phyloP scores from a whole-genome alignment of 2,113 vertebrate genomes.

The Girardinichthys multiradiatus region DNA sequence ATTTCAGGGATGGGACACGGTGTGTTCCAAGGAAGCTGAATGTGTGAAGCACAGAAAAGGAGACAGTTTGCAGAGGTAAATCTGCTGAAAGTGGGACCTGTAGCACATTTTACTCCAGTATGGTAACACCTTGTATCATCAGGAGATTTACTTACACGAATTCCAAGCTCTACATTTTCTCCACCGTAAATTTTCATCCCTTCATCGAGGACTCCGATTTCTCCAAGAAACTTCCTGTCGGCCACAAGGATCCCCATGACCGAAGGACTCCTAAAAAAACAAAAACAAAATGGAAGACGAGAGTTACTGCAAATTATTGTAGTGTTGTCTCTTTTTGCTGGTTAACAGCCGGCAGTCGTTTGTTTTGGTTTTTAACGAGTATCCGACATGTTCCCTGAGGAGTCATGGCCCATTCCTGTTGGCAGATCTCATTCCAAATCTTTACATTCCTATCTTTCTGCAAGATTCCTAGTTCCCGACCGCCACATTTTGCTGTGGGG shows the following conservation, averaged over 20 bases:
- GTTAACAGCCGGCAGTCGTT: too few species aligned
- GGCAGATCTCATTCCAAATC: too few species aligned
- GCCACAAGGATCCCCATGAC: conserved; percentile 93
- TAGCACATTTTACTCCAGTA: background rate
- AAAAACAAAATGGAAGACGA: too few species aligned
- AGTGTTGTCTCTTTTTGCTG: too few species aligned
- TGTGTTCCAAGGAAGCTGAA: background rate
- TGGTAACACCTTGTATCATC: too few species aligned
- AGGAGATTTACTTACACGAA: conserved; percentile 83
- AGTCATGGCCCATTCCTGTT: too few species aligned
- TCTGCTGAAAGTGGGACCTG: background rate
- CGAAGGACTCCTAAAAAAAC: conserved; percentile 87
- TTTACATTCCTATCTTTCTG: too few species aligned
- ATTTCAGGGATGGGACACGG: background rate
- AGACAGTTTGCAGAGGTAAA: too few species aligned
- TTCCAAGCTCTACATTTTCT: conserved; percentile 93
- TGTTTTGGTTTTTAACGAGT: too few species aligned
- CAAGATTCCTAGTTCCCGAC: too few species aligned
- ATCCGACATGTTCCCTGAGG: too few species aligned
- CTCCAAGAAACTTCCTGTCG: conserved; percentile 88
- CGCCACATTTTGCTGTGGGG: too few species aligned
- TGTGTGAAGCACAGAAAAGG: background rate
- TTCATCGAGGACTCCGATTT: conserved; percentile 90
- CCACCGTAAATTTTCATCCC: conserved; percentile 95
- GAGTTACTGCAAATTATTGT: background rate